phyloP scores from a whole-genome alignment of 2,113 vertebrate genomes.

The Ammospiza nelsoni region DNA sequence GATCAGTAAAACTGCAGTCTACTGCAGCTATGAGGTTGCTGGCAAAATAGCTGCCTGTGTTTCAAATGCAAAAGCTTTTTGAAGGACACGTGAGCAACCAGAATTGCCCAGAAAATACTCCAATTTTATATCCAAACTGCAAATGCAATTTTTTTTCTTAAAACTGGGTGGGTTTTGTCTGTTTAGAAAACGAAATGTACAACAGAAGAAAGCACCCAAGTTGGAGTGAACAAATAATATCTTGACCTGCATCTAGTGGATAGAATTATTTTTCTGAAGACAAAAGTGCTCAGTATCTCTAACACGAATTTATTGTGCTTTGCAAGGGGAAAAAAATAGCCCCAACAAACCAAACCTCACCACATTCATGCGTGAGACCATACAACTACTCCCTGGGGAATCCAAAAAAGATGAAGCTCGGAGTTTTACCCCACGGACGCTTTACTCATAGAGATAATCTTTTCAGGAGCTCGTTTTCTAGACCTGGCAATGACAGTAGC shows the following conservation, averaged over 20 bases:
- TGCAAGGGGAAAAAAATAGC: neutral
- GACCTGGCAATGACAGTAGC: neutral
- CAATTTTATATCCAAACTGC: neutral
- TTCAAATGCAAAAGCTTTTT: slow-evolving; percentile 1
- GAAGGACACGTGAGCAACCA: neutral
- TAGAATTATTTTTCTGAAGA: neutral
- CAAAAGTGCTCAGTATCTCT: neutral
- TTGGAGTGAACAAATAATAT: neutral
- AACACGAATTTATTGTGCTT: neutral
- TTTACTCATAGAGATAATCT: neutral
- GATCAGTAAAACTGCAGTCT: neutral
- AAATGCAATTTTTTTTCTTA: neutral
- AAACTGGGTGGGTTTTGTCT: neutral
- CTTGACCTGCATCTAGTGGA: neutral
- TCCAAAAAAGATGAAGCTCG: neutral
- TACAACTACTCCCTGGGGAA: neutral
- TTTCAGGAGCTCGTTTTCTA: neutral
- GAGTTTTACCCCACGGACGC: neutral
- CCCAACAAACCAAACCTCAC: neutral
- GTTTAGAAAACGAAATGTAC: neutral
- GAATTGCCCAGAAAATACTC: slow-evolving; percentile 1
- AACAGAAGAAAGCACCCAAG: neutral
- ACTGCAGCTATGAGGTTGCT: neutral
- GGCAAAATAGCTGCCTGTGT: neutral
- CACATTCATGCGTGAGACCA: neutral